Evolutionary conservation across 1,140 invertebrate species (phyloP).

Genomic region (Cotesia typhae): DNA sequence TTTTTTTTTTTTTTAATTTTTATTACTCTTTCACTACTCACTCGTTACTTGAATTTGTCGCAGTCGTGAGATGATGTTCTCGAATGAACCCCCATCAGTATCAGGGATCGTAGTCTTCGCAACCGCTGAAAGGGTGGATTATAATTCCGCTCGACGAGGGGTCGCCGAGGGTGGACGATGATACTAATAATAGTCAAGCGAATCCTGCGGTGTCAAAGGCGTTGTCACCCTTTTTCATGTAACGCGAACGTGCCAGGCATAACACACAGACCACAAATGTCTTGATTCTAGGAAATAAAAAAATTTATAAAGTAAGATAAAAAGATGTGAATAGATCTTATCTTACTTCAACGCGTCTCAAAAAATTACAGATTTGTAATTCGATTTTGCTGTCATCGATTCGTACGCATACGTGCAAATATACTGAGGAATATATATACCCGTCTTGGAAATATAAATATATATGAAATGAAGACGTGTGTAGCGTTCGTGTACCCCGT

Average conservation of each 20-base stretch:
- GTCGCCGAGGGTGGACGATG: constrained; percentile 29
- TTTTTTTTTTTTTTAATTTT: background rate
- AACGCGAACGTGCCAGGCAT: constrained; percentile 10
- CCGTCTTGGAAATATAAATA: constrained; percentile 16
- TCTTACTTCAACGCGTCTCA: background rate
- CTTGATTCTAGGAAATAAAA: background rate
- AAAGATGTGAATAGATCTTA: background rate
- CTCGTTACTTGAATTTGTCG: constrained; percentile 15
- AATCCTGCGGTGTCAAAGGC: constrained; percentile 32
- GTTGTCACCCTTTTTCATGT: constrained; percentile 12
- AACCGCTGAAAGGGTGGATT: constrained; percentile 37
- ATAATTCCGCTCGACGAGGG: constrained; percentile 32
- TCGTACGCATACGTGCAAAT: constrained; percentile 17
- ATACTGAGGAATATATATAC: background rate
- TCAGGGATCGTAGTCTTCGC: constrained; percentile 18
- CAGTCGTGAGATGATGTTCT: constrained; percentile 9
- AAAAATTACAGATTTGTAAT: too few species aligned
- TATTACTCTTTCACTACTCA: background rate
- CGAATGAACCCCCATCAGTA: constrained; percentile 22
- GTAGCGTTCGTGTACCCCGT: constrained; percentile 44
- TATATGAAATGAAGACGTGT: constrained; percentile 11
- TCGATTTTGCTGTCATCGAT: constrained; percentile 18
- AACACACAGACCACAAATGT: constrained; percentile 26
- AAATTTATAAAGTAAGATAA: background rate
- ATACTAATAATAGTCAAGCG: constrained; percentile 37